A percentile compares a stretch with the other conserved stretches of the same genome.
Evolutionary conservation across 2,113 vertebrate species (phyloP).

Genomic region (Otus sunia): DNA sequence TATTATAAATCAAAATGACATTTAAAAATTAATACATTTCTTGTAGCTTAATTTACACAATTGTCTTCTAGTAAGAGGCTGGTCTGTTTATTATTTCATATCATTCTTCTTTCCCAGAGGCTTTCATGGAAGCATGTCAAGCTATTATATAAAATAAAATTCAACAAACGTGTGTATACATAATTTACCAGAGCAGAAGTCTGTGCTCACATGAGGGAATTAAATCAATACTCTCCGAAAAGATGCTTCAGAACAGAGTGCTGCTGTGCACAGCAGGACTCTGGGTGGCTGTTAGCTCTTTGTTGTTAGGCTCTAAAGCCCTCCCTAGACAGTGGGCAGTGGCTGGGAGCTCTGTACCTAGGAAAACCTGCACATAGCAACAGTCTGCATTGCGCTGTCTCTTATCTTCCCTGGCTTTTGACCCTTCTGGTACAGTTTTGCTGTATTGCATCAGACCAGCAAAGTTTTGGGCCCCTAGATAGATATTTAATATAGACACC

Average conservation of each 20-base stretch:
- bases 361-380: not conserved
- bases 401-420: not conserved
- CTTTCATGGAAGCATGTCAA: conserved; percentile 25
- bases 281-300: not conserved
- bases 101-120: conserved; percentile 30
- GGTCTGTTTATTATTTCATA: conserved; percentile 37
- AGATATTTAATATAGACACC: not conserved
- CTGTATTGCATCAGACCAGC: not conserved
- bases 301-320: not conserved
- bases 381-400: accelerated
- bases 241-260: not conserved
- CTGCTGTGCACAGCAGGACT: not conserved
- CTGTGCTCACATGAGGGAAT: conserved; percentile 1
- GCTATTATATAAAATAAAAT: conserved; percentile 19
- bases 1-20: conserved; percentile 10
- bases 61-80: conserved; percentile 10
- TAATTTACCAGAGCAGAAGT: conserved; percentile 31
- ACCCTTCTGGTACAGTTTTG: accelerated
- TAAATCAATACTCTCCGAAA: conserved; percentile 34
- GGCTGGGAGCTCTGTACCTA: not conserved
- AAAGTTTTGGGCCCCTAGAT: not conserved
- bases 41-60: conserved; percentile 14
- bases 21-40: conserved; percentile 43
- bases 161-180: not conserved
- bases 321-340: not conserved